Conservation (phyloP, 2,888 invertebrate genomes). For the Drosophila multiciliata region DNA sequence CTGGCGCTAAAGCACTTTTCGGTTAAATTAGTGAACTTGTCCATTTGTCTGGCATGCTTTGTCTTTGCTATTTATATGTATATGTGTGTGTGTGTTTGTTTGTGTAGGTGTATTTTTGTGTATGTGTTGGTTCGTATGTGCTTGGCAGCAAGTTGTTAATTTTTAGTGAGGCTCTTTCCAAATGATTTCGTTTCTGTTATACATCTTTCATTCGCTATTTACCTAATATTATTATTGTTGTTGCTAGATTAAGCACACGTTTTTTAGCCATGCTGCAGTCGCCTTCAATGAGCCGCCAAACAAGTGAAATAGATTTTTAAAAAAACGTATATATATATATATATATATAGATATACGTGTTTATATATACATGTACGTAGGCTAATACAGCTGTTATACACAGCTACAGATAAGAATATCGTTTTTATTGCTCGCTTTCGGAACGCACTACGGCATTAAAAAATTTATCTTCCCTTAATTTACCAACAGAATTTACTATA, state of each 20-base stretch:
- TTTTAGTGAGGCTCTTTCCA: slow-evolving; percentile 30
- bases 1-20: slow-evolving; percentile 39
- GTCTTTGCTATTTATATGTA: slow-evolving; percentile 18
- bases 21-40: slow-evolving; percentile 23
- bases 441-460: slow-evolving; percentile 13
- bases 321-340: slow-evolving; percentile 39
- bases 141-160: slow-evolving; percentile 38
- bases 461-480: neutral
- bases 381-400: slow-evolving; percentile 52
- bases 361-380: neutral
- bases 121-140: slow-evolving; percentile 15
- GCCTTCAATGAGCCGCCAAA: slow-evolving; percentile 59
- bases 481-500: neutral
- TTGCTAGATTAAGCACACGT: slow-evolving; percentile 40
- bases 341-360: neutral
- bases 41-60: slow-evolving; percentile 18
- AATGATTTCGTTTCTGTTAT: slow-evolving; percentile 30
- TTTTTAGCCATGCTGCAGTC: slow-evolving; percentile 8
- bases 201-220: slow-evolving; percentile 5
- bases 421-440: neutral
- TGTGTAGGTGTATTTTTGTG: neutral
- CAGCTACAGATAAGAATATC: slow-evolving; percentile 30
- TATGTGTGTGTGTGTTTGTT: neutral
- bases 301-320: slow-evolving; percentile 64
- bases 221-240: slow-evolving; percentile 4